phyloP scores from a whole-genome alignment of 2,888 invertebrate species.

The Xestia ashworthii region DNA sequence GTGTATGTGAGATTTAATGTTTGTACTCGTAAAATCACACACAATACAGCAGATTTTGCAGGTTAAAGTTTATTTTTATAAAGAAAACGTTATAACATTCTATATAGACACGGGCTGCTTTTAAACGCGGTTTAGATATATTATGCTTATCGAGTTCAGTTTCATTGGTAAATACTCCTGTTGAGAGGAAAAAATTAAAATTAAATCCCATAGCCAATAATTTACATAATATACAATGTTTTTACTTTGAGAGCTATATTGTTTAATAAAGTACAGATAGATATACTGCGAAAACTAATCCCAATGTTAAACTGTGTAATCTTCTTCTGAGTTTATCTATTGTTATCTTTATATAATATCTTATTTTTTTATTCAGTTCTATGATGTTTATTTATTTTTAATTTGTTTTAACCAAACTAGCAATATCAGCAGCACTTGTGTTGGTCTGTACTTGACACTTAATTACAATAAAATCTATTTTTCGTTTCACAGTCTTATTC shows the following conservation, averaged over 20 bases:
- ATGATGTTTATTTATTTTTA: too few relatives aligned
- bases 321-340: too few relatives aligned
- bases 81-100: too few relatives aligned
- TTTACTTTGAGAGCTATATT: neutral
- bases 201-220: constrained; percentile 22
- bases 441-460: neutral
- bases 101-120: neutral
- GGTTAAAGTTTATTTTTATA: fast-evolving
- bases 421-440: neutral
- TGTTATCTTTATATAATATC: too few relatives aligned
- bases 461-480: neutral
- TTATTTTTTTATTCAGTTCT: too few relatives aligned
- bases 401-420: too few relatives aligned
- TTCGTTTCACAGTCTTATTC: constrained; percentile 54
- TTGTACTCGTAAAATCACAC: too few relatives aligned
- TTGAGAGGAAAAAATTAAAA: too few relatives aligned
- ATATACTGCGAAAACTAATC: constrained; percentile 15
- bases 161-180: too few relatives aligned
- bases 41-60: too few relatives aligned
- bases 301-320: too few relatives aligned
- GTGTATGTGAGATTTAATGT: too few relatives aligned
- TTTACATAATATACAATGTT: constrained; percentile 41
- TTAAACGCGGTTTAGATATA: neutral
- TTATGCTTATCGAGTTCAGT: neutral
- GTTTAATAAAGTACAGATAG: neutral